Conservation (phyloP, 2,888 invertebrate genomes). For the Pycnomerus fuliginosus region DNA sequence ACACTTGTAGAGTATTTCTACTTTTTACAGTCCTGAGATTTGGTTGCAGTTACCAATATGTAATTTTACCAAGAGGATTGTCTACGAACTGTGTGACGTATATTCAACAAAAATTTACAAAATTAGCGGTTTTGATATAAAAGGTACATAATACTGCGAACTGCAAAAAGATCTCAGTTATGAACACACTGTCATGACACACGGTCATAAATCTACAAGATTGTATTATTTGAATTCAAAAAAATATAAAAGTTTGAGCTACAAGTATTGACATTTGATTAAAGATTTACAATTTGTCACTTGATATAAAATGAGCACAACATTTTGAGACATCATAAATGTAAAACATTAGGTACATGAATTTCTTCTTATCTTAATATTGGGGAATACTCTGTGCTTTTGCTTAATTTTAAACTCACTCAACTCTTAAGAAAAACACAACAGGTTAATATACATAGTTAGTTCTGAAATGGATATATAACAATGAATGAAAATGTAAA, state of each 20-base stretch:
- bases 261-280: slow-evolving; percentile 53
- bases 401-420: slow-evolving; percentile 19
- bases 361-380: slow-evolving; percentile 14
- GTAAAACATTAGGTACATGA: slow-evolving; percentile 36
- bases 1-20: slow-evolving; percentile 35
- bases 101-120: slow-evolving; percentile 16
- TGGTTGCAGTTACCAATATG: slow-evolving; percentile 35
- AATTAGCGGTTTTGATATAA: no score
- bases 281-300: slow-evolving; percentile 35
- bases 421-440: slow-evolving; percentile 23
- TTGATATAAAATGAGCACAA: slow-evolving; percentile 50
- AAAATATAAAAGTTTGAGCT: slow-evolving; percentile 52
- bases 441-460: slow-evolving; percentile 20
- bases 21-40: slow-evolving; percentile 27
- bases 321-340: slow-evolving; percentile 41
- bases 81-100: slow-evolving; percentile 31
- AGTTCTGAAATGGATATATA: slow-evolving; percentile 28
- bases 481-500: slow-evolving; percentile 38
- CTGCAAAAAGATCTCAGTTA: slow-evolving; percentile 37
- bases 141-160: slow-evolving; percentile 32
- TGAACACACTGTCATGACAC: slow-evolving; percentile 45
- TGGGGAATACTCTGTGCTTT: slow-evolving; percentile 18
- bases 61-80: slow-evolving; percentile 31
- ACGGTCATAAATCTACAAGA: slow-evolving; percentile 45
- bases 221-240: slow-evolving; percentile 41